phyloP scores from a whole-genome alignment of 2,113 vertebrate genomes.

The Oceanites oceanicus region DNA sequence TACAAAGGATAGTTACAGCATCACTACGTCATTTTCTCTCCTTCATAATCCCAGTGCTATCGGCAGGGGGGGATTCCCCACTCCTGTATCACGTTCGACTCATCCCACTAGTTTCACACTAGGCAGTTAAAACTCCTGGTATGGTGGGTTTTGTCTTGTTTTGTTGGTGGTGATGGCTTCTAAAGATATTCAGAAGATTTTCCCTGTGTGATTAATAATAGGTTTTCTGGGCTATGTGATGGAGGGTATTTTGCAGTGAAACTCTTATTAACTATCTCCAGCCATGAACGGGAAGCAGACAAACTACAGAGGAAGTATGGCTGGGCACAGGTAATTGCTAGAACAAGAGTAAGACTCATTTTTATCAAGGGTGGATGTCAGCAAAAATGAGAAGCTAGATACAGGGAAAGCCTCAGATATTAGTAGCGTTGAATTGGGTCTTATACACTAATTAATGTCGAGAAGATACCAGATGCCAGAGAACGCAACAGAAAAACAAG shows the following conservation, averaged over 20 bases:
- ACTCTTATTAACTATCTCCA: background rate
- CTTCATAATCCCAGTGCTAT: background rate
- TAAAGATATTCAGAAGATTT: background rate
- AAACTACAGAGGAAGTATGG: background rate
- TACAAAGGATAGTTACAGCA: background rate
- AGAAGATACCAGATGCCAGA: slow-evolving; percentile 17
- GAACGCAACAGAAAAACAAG: background rate
- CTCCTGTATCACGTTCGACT: background rate
- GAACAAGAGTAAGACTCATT: background rate
- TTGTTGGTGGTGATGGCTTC: background rate
- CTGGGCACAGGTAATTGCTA: background rate
- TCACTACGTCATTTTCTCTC: background rate
- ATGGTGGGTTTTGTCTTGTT: background rate
- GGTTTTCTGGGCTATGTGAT: background rate
- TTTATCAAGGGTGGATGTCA: background rate
- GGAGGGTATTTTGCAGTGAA: background rate
- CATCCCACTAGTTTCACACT: background rate
- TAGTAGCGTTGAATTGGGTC: background rate
- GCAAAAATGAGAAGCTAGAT: background rate
- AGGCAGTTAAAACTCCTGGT: background rate
- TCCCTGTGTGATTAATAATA: background rate
- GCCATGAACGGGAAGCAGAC: background rate
- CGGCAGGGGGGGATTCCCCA: background rate
- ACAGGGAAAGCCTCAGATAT: background rate
- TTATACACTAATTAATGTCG: background rate